phyloP scores from a whole-genome alignment of 2,113 vertebrate species.

The Orcinus orca region DNA sequence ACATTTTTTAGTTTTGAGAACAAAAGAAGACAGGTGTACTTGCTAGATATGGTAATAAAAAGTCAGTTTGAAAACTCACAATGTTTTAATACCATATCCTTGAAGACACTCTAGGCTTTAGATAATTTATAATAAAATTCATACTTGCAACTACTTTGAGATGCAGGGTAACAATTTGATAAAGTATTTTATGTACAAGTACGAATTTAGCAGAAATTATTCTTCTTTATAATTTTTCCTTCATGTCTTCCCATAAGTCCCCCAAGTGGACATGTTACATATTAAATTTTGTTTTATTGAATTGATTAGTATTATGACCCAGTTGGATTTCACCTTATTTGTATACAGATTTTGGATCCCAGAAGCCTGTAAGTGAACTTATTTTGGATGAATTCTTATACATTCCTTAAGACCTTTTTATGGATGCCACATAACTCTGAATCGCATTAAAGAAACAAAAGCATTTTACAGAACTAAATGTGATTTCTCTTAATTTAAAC shows the following conservation, averaged over 20 bases:
- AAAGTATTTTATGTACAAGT: background rate
- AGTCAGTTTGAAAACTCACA: background rate
- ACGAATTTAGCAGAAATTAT: background rate
- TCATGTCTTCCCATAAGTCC: background rate
- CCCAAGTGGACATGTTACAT: background rate
- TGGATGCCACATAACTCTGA: background rate
- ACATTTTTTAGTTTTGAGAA: background rate
- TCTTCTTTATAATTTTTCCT: background rate
- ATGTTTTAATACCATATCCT: background rate
- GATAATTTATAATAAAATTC: background rate
- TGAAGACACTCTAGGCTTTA: background rate
- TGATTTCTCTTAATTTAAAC: background rate
- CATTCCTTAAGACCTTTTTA: conserved; percentile 31
- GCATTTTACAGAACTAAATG: background rate
- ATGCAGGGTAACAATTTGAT: background rate
- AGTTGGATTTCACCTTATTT: conserved; percentile 12
- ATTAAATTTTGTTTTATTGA: background rate
- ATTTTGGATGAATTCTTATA: background rate
- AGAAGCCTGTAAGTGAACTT: background rate
- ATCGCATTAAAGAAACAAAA: background rate
- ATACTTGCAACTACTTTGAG: background rate
- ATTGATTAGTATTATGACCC: background rate
- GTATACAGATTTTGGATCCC: background rate
- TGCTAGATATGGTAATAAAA: background rate
- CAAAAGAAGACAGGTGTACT: background rate